These are phyloP conservation scores for Papilio dardanus DNA, from an alignment of 1,140 invertebrate genomes.

Conservation along the genomic window DNA sequence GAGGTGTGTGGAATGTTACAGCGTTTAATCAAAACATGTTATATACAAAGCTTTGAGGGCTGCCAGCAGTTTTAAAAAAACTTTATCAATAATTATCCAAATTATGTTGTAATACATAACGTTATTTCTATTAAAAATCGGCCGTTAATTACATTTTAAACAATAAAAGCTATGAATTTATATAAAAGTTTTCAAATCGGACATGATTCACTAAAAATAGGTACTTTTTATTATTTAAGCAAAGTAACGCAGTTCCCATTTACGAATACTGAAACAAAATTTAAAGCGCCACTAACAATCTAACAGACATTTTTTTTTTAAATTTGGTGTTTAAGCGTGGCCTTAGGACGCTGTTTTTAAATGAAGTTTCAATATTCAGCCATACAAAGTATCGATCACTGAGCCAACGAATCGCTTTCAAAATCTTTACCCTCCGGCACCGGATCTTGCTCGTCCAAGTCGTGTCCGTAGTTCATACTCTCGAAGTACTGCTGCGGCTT, in stretches of 20 bases:
- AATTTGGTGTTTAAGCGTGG: too few species aligned
- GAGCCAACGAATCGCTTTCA: conserved; percentile 70
- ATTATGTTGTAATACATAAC: not conserved
- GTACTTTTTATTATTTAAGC: not conserved
- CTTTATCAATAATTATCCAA: not conserved
- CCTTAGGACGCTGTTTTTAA: too few species aligned
- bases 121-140: not conserved
- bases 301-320: too few species aligned
- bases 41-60: not conserved
- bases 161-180: not conserved
- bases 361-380: too few species aligned
- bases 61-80: not conserved
- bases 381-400: too few species aligned
- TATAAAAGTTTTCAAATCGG: conserved; percentile 2
- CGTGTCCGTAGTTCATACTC: conserved; percentile 68
- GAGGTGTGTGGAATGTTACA: conserved; percentile 46
- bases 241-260: not conserved
- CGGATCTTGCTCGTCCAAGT: conserved; percentile 43
- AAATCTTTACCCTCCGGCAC: conserved; percentile 51
- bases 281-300: too few species aligned
- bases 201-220: not conserved
- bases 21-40: not conserved
- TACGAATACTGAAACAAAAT: not conserved
- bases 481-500: conserved; percentile 77
- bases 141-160: not conserved